Evolutionary conservation across 2,113 vertebrate species (phyloP), one percentile per base, ranked within the genome.

Genomic region (Entomyzon cyanotis): DNA sequence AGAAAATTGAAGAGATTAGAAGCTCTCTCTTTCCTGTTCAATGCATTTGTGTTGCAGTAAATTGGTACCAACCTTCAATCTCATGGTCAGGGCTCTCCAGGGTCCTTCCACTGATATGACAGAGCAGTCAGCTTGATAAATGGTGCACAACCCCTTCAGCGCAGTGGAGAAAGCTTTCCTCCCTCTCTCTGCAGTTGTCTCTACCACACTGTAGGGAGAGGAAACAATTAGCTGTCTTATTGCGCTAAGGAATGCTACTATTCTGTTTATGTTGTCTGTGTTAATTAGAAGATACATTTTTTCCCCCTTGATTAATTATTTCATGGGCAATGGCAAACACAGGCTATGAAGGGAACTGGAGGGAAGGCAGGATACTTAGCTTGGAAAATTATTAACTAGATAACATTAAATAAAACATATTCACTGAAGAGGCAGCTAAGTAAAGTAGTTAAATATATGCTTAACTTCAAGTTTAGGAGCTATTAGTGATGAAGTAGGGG

Each of bases 1-100:
- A 97, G 97, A 98, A 98, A 98, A 97, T 93, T 97, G 97, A 98
- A 98, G 96, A 96, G 93, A 98, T 97, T 97, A 98, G 96, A 93
- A 96, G 94, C 68, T 95, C 80, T 96, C 89, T 97, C 97, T 97
- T 97, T 98, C 96, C 97, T 95, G 77, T 95, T 98, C 97, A 96
- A 74, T 96, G 97, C 96, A 95, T 97, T 97, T 98, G 89, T 98
- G 97, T 98, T 97, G 94, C 85, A 59, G 82, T 96, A 97, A 98
- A 98, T 97, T 95, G 97, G 92, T 93, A 98, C 94, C 96, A 97
- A 96, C 95, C 96, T 97, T 98, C 97, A 97, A 94, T 97, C 97
- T 98, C 95, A 96, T 63, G 79, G 97, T 95, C 97, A 97, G 94
- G 84, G 81, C 94, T 98, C 97, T 98, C 96, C 91, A 97, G 97